Evolutionary conservation across 2,797 vertebrate genomes (phyloP).

Genomic region (Varecia variegata): DNA sequence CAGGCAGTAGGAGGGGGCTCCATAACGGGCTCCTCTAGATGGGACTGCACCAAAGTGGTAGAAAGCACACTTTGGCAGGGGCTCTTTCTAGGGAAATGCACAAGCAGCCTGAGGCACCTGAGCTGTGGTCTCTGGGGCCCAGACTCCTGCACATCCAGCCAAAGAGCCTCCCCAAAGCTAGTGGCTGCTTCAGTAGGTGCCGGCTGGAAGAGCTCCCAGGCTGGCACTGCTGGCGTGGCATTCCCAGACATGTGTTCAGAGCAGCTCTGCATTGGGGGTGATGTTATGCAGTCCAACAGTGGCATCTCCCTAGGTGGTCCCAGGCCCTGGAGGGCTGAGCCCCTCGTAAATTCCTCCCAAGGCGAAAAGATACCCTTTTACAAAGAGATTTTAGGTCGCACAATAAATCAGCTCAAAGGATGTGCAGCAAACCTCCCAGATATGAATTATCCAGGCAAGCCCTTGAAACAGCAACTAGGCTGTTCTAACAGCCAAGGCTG

Average conservation of each 20-base stretch:
- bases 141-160: background rate
- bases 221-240: background rate
- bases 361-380: background rate
- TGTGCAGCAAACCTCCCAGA: background rate
- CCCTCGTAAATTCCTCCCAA: background rate
- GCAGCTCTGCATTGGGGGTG: conserved; percentile 52
- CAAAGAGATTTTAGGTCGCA: background rate
- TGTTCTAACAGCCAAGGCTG: background rate
- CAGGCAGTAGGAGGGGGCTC: background rate
- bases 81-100: conserved; percentile 25
- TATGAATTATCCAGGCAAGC: background rate
- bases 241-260: conserved; percentile 2
- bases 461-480: background rate
- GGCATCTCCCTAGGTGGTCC: background rate
- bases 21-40: background rate
- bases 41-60: background rate
- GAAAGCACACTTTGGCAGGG: background rate
- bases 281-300: background rate
- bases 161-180: conserved; percentile 8
- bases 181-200: background rate
- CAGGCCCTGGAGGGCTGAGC: background rate
- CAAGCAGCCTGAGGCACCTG: background rate
- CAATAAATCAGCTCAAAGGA: background rate
- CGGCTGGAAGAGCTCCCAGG: background rate
- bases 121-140: conserved; percentile 13